Evolutionary conservation across 1,140 invertebrate genomes (phyloP).

Genomic region (Elysia chlorotica): DNA sequence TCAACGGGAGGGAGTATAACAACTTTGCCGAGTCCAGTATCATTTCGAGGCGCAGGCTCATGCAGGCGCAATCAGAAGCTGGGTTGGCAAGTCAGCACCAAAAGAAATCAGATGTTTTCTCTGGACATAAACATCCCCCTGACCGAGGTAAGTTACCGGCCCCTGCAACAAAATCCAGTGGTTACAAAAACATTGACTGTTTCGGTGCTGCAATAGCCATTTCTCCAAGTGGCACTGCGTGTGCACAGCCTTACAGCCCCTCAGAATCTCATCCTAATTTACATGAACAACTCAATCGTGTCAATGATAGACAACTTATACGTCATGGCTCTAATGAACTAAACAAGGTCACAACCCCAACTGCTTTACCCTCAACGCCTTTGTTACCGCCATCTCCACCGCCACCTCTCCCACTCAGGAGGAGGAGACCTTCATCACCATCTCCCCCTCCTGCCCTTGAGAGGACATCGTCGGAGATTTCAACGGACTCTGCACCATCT

Average conservation of each 20-base stretch:
- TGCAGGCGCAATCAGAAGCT: background rate
- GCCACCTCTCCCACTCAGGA: background rate
- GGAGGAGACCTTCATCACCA: background rate
- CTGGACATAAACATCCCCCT: too few relatives aligned
- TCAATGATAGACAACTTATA: too few relatives aligned
- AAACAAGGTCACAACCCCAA: too few relatives aligned
- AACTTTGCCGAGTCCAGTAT: slow-evolving; percentile 18
- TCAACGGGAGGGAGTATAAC: slow-evolving; percentile 10
- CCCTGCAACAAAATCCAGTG: slow-evolving; percentile 8
- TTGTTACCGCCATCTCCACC: background rate
- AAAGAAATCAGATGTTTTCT: too few relatives aligned
- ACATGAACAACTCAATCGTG: too few relatives aligned
- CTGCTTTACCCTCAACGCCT: too few relatives aligned
- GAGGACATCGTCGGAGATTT: background rate
- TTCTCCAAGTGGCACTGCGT: too few relatives aligned
- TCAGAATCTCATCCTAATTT: too few relatives aligned
- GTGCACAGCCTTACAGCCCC: too few relatives aligned
- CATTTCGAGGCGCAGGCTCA: slow-evolving; percentile 8
- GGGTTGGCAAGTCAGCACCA: too few relatives aligned
- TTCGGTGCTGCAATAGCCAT: slow-evolving; percentile 5
- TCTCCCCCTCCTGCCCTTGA: background rate
- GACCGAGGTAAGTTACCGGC: too few relatives aligned
- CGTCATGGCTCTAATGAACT: too few relatives aligned
- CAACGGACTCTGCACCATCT: slow-evolving; percentile 8
- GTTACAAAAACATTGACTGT: slow-evolving; percentile 18